Evolutionary conservation across 2,113 vertebrate genomes (phyloP).

Genomic region (Quiscalus mexicanus): DNA sequence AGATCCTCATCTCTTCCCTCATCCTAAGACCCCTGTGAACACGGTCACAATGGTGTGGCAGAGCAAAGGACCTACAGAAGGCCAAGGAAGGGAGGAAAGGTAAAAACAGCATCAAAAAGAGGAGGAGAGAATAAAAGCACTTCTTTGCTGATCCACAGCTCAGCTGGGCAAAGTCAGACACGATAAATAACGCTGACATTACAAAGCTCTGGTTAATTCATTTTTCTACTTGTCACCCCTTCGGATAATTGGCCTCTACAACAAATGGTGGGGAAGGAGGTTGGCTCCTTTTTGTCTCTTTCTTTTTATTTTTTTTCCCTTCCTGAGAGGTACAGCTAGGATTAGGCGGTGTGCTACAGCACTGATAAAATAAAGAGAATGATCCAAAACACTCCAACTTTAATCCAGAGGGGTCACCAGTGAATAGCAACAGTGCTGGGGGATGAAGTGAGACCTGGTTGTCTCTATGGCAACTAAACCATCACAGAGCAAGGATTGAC

Average conservation of each 20-base stretch:
- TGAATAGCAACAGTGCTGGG: conserved; percentile 22
- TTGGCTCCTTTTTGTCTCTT: conserved; percentile 8
- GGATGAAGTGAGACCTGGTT: conserved; percentile 55
- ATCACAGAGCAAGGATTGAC: conserved; percentile 64
- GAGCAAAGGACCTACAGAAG: conserved; percentile 10
- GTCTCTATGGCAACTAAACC: conserved; percentile 76
- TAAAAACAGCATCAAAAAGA: conserved; percentile 24
- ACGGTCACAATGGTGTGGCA: neutral
- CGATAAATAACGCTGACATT: conserved; percentile 64
- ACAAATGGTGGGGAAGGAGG: conserved; percentile 33
- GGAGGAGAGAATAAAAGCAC: conserved; percentile 9
- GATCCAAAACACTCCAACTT: conserved; percentile 44
- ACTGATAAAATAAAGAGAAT: conserved; percentile 28
- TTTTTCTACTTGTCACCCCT: conserved; percentile 63
- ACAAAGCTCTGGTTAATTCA: conserved; percentile 59
- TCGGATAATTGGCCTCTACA: conserved; percentile 69
- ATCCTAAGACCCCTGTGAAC: no score
- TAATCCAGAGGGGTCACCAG: conserved; percentile 40
- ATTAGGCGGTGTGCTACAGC: conserved; percentile 35
- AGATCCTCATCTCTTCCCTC: no score
- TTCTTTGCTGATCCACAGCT: conserved; percentile 60
- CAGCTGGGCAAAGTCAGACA: conserved; percentile 67
- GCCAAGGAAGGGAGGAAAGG: neutral
- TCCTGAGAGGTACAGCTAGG: conserved; percentile 2
- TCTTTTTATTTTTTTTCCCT: neutral